Percentiles rank a stretch among this genome's conserved stretches.
Conservation (phyloP, 2,797 vertebrate species). For the Acrocephalus scirpaceus region DNA sequence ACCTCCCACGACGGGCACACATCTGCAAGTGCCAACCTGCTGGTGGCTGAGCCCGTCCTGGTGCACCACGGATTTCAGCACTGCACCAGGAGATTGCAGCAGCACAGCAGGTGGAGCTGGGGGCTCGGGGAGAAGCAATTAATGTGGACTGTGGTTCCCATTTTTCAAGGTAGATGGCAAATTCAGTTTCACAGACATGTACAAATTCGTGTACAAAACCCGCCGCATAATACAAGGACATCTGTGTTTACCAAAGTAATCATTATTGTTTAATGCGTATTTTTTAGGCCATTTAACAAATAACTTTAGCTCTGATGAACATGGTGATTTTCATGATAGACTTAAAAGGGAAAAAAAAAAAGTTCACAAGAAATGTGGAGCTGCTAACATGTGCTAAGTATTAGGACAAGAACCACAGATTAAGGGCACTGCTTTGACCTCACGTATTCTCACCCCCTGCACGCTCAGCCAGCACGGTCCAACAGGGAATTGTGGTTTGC, state of each 20-base stretch:
- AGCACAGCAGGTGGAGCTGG: constrained; percentile 10
- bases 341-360: background rate
- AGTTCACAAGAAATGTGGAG: background rate
- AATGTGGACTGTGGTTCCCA: background rate
- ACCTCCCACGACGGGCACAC: background rate
- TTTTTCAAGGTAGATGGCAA: constrained; percentile 42
- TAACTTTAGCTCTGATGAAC: constrained; percentile 57
- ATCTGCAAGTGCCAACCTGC: constrained; percentile 23
- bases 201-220: background rate
- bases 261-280: constrained; percentile 54
- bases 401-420: background rate
- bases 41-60: background rate
- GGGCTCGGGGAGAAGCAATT: constrained; percentile 43
- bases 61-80: background rate
- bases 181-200: constrained; percentile 14
- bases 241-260: constrained; percentile 64
- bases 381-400: background rate
- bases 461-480: background rate
- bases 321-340: constrained; percentile 22
- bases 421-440: background rate
- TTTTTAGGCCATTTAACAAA: constrained; percentile 71
- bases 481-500: background rate
- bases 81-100: constrained; percentile 11
- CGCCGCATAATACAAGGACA: background rate
- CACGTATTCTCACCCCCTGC: background rate